Evolutionary conservation across 2,113 vertebrate genomes (phyloP).

Genomic region (Ceyx cyanopectus): DNA sequence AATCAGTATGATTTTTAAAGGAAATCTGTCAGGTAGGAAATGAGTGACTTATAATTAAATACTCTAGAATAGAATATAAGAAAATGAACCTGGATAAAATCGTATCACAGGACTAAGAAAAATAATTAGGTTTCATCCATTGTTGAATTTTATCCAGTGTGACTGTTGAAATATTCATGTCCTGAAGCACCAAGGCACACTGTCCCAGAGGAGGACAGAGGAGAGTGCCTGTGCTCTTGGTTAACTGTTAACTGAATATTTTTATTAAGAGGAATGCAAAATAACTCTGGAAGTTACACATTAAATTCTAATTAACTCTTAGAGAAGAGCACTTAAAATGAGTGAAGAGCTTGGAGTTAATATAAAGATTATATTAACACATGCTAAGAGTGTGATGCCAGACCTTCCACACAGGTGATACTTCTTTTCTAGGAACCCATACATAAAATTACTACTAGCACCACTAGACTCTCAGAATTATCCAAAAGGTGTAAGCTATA

Average conservation of each 20-base stretch:
- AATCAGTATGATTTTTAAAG: background rate
- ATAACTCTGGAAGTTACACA: conserved; percentile 11
- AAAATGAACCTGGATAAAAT: conserved; percentile 56
- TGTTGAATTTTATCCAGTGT: conserved; percentile 48
- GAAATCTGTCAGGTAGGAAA: conserved; percentile 8
- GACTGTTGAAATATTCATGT: conserved; percentile 59
- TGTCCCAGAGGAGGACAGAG: conserved; percentile 21
- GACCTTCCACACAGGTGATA: background rate
- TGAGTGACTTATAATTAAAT: conserved; percentile 36
- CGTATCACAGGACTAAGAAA: conserved; percentile 39
- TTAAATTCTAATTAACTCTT: conserved; percentile 56
- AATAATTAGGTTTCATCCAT: conserved; percentile 59
- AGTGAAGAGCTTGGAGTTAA: background rate
- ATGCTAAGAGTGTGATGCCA: background rate
- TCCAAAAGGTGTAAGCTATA: background rate
- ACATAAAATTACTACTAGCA: background rate
- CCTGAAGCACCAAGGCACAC: conserved; percentile 41
- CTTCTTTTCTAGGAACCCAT: background rate
- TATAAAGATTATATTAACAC: background rate
- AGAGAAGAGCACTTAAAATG: background rate
- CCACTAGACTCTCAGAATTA: conserved; percentile 10
- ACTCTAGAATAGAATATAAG: conserved; percentile 23
- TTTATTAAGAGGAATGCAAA: conserved; percentile 65
- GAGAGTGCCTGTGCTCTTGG: conserved; percentile 57
- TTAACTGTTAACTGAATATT: conserved; percentile 46